phyloP scores from a whole-genome alignment of 1,140 invertebrate genomes.

The Babylonia areolata region DNA sequence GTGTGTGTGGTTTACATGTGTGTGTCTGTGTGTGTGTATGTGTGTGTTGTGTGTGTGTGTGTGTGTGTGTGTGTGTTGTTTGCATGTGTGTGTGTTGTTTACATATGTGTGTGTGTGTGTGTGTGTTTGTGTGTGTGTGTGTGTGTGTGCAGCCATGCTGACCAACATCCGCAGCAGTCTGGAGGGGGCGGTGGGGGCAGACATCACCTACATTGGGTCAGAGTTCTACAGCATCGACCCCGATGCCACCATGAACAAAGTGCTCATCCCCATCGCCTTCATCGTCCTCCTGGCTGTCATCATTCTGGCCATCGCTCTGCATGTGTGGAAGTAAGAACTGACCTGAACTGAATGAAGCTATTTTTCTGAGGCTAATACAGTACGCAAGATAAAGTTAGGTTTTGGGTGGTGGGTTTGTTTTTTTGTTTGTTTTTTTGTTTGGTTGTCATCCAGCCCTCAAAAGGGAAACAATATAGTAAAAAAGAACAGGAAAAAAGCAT shows the following conservation, averaged over 20 bases:
- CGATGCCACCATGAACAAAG: constrained; percentile 45
- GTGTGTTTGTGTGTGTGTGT: background rate
- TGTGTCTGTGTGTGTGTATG: too few relatives aligned
- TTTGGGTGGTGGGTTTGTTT: too few relatives aligned
- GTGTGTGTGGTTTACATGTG: too few relatives aligned
- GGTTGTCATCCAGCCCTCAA: too few relatives aligned
- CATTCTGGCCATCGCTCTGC: constrained; percentile 51
- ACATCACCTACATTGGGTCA: constrained; percentile 53
- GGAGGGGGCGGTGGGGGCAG: background rate
- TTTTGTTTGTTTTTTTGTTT: too few relatives aligned
- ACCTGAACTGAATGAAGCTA: background rate
- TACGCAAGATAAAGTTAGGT: too few relatives aligned
- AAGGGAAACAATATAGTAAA: too few relatives aligned
- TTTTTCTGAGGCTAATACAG: too few relatives aligned
- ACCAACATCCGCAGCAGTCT: background rate
- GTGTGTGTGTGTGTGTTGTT: too few relatives aligned
- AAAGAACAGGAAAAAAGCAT: too few relatives aligned
- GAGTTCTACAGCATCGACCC: constrained; percentile 57
- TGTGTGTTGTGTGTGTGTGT: too few relatives aligned
- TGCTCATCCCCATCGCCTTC: constrained; percentile 61
- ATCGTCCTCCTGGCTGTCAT: constrained; percentile 50
- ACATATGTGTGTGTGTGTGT: constrained; percentile 7
- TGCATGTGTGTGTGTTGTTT: too few relatives aligned
- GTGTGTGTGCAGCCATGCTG: constrained; percentile 24
- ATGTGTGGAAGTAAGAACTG: constrained; percentile 58